Evolutionary conservation across 2,113 vertebrate species (phyloP).

Genomic region (Hiodon alosoides): DNA sequence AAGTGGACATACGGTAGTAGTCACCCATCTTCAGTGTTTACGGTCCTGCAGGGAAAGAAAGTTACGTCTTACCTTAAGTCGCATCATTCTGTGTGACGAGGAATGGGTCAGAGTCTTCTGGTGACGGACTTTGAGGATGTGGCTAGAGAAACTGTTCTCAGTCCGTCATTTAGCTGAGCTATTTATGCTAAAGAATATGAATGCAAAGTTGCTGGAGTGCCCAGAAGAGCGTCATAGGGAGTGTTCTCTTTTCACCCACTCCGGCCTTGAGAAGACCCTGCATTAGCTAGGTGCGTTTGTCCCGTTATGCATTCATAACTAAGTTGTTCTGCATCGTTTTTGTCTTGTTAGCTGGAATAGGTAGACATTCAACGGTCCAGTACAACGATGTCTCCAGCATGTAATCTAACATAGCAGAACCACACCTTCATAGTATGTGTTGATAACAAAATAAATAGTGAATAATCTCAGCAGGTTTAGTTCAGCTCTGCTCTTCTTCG

Average conservation of each 20-base stretch:
- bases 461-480: not conserved
- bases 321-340: not conserved
- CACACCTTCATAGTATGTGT: too few relatives aligned
- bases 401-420: too few relatives aligned
- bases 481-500: not conserved
- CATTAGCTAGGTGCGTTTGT: constrained; percentile 14
- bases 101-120: not conserved
- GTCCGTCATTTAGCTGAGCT: not conserved
- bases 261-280: constrained; percentile 10
- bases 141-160: not conserved
- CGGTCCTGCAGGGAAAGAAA: not conserved
- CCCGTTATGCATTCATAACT: not conserved
- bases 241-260: not conserved
- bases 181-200: constrained; percentile 14
- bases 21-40: not conserved
- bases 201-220: not conserved
- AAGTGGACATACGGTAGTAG: too few relatives aligned
- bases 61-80: constrained; percentile 16
- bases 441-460: too few relatives aligned
- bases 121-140: not conserved
- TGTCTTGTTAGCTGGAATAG: too few relatives aligned
- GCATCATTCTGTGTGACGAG: constrained; percentile 9
- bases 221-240: constrained; percentile 3
- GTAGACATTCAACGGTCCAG: too few relatives aligned
- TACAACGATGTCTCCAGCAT: too few relatives aligned